Conservation (phyloP, 2,888 invertebrate species). For the Eledona agricola region DNA sequence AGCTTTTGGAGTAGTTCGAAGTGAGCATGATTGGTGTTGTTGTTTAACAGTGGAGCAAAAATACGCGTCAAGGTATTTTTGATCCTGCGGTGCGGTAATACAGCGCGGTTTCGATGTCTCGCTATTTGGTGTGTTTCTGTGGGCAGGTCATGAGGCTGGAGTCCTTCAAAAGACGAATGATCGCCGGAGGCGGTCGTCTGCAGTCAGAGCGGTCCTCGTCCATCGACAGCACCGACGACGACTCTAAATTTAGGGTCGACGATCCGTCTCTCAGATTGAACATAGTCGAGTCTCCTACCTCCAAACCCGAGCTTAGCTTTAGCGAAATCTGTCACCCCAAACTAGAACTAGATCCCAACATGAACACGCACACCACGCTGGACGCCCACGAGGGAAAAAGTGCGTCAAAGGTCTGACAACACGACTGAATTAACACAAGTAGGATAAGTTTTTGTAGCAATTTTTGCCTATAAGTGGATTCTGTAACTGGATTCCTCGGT, state of each 20-base stretch:
- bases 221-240: slow-evolving; percentile 59
- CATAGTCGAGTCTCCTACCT: slow-evolving; percentile 51
- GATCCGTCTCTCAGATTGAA: slow-evolving; percentile 59
- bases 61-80: too few species aligned
- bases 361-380: slow-evolving; percentile 50
- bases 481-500: slow-evolving; percentile 9
- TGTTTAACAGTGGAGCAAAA: too few species aligned
- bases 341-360: slow-evolving; percentile 52
- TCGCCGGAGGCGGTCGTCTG: slow-evolving; percentile 52
- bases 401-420: slow-evolving; percentile 43
- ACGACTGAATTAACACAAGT: slow-evolving; percentile 36
- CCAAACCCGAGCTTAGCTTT: slow-evolving; percentile 50
- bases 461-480: slow-evolving; percentile 23
- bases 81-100: slow-evolving; percentile 1
- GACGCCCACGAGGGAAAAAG: slow-evolving; percentile 39
- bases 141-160: slow-evolving; percentile 78
- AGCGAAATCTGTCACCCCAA: slow-evolving; percentile 45
- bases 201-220: slow-evolving; percentile 57
- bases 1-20: slow-evolving; percentile 29
- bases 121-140: slow-evolving; percentile 20
- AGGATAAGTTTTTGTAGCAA: slow-evolving; percentile 22
- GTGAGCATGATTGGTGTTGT: too few species aligned
- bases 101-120: too few species aligned
- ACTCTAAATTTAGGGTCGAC: slow-evolving; percentile 57
- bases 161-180: slow-evolving; percentile 70